Conservation (phyloP, 2,113 vertebrate species). For the Chaetura pelagica region DNA sequence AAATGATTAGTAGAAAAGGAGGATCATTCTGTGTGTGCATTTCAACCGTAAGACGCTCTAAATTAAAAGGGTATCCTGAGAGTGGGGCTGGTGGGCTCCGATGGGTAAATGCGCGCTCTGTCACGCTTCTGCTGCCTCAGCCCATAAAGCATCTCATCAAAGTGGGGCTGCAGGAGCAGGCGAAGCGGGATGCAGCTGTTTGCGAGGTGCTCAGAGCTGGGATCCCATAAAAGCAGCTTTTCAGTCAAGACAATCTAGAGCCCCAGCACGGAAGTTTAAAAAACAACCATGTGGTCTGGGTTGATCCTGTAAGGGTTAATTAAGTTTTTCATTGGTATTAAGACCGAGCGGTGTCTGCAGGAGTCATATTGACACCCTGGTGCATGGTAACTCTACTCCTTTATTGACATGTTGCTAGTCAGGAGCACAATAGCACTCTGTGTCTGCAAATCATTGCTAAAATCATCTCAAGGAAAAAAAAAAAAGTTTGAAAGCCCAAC, state of each 20-base stretch:
- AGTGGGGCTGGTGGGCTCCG: background rate
- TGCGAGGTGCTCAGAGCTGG: background rate
- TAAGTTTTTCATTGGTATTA: slow-evolving; percentile 77
- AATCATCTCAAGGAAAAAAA: slow-evolving; percentile 81
- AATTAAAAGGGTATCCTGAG: slow-evolving; percentile 35
- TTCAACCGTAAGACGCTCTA: slow-evolving; percentile 30
- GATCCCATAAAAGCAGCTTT: slow-evolving; percentile 64
- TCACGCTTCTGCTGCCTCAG: slow-evolving; percentile 9
- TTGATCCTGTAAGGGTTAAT: slow-evolving; percentile 76
- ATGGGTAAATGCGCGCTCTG: slow-evolving; percentile 10
- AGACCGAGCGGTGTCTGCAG: slow-evolving; percentile 68
- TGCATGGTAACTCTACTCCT: slow-evolving; percentile 79
- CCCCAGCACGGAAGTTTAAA: slow-evolving; percentile 48
- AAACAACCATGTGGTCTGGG: slow-evolving; percentile 31
- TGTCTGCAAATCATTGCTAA: slow-evolving; percentile 88
- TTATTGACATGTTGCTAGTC: slow-evolving; percentile 82
- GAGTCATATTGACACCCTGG: slow-evolving; percentile 80
- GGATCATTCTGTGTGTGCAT: slow-evolving; percentile 1
- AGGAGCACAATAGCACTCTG: slow-evolving; percentile 78
- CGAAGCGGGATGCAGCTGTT: slow-evolving; percentile 4
- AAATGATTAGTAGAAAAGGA: slow-evolving; percentile 48
- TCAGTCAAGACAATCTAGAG: slow-evolving; percentile 17
- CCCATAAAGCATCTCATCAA: slow-evolving; percentile 48
- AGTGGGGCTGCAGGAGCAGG: background rate
- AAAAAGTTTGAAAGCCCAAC: slow-evolving; percentile 84